phyloP scores from a whole-genome alignment of 2,797 vertebrate genomes.

The Tarsius wallacei region DNA sequence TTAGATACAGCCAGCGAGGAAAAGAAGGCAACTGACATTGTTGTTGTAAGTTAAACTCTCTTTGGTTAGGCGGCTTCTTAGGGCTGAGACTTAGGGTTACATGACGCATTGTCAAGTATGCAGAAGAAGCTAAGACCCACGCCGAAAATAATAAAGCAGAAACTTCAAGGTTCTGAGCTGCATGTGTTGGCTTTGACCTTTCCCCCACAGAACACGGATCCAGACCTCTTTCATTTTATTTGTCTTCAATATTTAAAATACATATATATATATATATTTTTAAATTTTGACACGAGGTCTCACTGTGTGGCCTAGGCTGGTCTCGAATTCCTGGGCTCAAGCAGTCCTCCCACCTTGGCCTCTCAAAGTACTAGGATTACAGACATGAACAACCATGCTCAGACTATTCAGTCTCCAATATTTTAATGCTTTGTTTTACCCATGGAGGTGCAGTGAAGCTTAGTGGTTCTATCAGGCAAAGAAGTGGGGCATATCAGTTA shows the following conservation, averaged over 20 bases:
- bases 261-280: too few relatives aligned
- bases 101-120: neutral
- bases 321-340: too few relatives aligned
- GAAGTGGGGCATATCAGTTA: neutral
- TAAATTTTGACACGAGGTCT: too few relatives aligned
- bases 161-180: neutral
- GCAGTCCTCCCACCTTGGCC: too few relatives aligned
- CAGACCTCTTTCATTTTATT: neutral
- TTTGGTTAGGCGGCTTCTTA: neutral
- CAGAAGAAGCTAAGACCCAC: neutral
- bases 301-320: too few relatives aligned
- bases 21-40: neutral
- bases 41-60: neutral
- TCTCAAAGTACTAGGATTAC: too few relatives aligned
- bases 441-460: neutral
- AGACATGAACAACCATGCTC: too few relatives aligned
- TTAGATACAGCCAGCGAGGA: slow-evolving; percentile 17
- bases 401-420: neutral
- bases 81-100: neutral
- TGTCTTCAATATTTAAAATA: neutral
- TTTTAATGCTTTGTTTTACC: neutral
- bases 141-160: slow-evolving; percentile 20
- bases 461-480: neutral
- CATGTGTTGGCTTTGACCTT: neutral
- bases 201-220: neutral